Evolutionary conservation across 2,888 invertebrate genomes (phyloP), one percentile per base, ranked within the genome.

Genomic region (Oscheius onirici): DNA sequence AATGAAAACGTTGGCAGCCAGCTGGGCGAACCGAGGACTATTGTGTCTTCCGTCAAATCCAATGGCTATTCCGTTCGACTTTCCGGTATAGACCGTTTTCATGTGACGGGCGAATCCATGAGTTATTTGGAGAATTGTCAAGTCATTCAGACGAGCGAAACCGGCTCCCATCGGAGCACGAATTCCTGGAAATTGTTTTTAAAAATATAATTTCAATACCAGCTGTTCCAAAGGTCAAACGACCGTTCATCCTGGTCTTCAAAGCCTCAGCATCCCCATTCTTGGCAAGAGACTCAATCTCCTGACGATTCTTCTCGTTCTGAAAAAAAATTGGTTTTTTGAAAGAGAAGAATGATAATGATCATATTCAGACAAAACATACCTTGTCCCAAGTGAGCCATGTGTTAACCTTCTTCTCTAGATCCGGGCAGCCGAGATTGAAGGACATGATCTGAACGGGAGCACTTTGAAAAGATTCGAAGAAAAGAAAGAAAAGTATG

Each of bases 161-260:
- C 99, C 99, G 17, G 95, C 93, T 20, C 92, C 93, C 97, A 99
- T 97, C 77, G 91, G 91, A 0, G 93, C 95, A 76, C 99, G 91
- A 41, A 99, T 90, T 0, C 97, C 90, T 89, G 76, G 60, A 72
- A 68, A 46, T n/a, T 15, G 15, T 13, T 2, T 17, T 15, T 51
- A 8, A 15, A 66, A 20, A 20, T 22, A 51, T 24, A 22, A 51
- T 17, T 52, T 10, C 5, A 51, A 17, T 70, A 88, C 89, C 89
- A 77, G 90, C 90, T n/a, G 90, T 90, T 73, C 90, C 90, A 86
- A 90, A 90, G 54, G 88, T 87, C 81, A 90, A 87, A 52, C 89
- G 81, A 6, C 85, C 82, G 15, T 83, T 73, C 74, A 90, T 82
- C 2, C 88, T 68, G 51, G 84, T 84, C 71, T 82, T 77, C 51